Conservation (phyloP, 2,888 invertebrate species). For the Romanomermis culicivorax region DNA sequence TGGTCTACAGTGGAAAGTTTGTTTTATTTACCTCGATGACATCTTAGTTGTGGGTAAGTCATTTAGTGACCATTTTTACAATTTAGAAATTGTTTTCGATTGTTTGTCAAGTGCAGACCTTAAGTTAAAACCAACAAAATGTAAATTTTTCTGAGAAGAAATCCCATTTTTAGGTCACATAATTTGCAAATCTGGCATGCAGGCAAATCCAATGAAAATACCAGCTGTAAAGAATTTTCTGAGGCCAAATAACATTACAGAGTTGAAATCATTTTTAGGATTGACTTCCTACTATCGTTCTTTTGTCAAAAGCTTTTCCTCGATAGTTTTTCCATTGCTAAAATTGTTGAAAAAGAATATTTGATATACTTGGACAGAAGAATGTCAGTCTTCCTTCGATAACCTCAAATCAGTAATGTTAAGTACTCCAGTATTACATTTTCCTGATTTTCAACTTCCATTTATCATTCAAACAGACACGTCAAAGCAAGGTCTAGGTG, state of each 20-base stretch:
- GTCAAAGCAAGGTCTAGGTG: conserved; percentile 17
- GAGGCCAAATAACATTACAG: conserved; percentile 14
- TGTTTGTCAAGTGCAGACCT: conserved; percentile 7
- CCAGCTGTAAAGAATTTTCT: conserved; percentile 17
- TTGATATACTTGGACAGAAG: conserved; percentile 13
- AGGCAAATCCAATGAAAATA: conserved; percentile 18
- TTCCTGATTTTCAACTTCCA: conserved; percentile 16
- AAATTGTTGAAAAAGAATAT: conserved; percentile 1
- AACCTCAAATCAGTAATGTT: conserved; percentile 7
- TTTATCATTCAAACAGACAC: conserved; percentile 23
- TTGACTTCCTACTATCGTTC: conserved; percentile 23
- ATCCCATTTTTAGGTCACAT: conserved; percentile 25
- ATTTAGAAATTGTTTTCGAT: conserved; percentile 14
- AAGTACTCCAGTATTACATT: conserved; percentile 13
- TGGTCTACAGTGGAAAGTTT: conserved; percentile 12
- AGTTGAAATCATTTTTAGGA: conserved; percentile 18
- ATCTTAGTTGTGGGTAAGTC: conserved; percentile 14
- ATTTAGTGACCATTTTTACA: conserved; percentile 14
- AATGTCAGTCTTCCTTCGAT: conserved; percentile 8
- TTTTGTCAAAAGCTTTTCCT: conserved; percentile 12
- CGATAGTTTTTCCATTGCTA: conserved; percentile 6
- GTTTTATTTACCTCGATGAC: conserved; percentile 18
- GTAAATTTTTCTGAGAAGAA: conserved; percentile 8
- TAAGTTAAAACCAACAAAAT: conserved; percentile 21
- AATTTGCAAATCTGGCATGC: conserved; percentile 18